Evolutionary conservation across 2,113 vertebrate species (phyloP).

Genomic region (Festucalex cinctus): DNA sequence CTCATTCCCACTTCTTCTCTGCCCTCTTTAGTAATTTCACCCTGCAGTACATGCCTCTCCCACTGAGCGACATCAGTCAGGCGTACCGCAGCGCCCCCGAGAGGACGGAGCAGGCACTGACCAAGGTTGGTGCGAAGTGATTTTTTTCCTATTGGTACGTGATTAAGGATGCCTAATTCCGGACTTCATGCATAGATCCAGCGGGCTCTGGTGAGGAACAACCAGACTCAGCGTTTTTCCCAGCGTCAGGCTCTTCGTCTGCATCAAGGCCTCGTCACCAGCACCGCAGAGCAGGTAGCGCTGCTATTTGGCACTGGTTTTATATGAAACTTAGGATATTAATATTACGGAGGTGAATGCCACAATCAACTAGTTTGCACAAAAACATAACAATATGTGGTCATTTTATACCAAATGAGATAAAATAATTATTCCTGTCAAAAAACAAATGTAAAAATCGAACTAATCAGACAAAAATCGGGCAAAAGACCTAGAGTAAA

Average conservation of each 20-base stretch:
- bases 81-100: conserved; percentile 85
- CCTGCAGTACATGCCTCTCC: conserved; percentile 88
- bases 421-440: too few relatives aligned
- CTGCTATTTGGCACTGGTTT: not conserved
- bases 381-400: too few relatives aligned
- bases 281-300: conserved; percentile 75
- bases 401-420: too few relatives aligned
- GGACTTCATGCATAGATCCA: conserved; percentile 76
- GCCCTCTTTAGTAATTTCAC: conserved; percentile 80
- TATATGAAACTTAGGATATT: too few relatives aligned
- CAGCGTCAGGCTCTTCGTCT: conserved; percentile 88
- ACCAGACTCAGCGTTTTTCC: conserved; percentile 84
- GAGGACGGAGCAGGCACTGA: conserved; percentile 84
- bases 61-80: conserved; percentile 86
- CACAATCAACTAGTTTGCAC: too few relatives aligned
- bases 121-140: conserved; percentile 70
- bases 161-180: not conserved
- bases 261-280: conserved; percentile 87
- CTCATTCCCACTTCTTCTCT: conserved; percentile 17
- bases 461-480: too few relatives aligned
- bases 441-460: too few relatives aligned
- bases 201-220: conserved; percentile 85
- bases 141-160: not conserved
- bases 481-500: too few relatives aligned
- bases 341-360: too few relatives aligned